A percentile compares a stretch with the other conserved stretches of the same genome.
phyloP scores from a whole-genome alignment of 2,797 vertebrate species.

The Triplophysa yarkandensis region DNA sequence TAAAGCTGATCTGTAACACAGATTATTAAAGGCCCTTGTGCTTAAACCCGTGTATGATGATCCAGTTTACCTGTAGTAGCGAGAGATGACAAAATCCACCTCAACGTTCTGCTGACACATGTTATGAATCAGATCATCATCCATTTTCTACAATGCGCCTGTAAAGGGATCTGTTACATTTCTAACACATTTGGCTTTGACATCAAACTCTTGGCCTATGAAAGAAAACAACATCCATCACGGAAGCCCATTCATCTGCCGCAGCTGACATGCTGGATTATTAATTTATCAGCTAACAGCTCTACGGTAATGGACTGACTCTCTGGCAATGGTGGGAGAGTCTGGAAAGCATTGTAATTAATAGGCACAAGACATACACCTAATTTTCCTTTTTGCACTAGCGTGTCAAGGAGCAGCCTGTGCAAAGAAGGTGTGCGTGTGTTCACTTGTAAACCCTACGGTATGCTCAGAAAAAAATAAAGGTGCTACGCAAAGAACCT shows the following conservation, averaged over 20 bases:
- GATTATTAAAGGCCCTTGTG: not conserved
- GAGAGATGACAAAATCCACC: slow-evolving; percentile 90
- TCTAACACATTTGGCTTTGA: slow-evolving; percentile 96
- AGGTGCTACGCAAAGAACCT: too few species aligned
- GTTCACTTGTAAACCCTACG: too few species aligned
- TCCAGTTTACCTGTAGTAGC: slow-evolving; percentile 83
- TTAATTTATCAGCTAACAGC: slow-evolving; percentile 85
- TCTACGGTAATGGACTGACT: slow-evolving; percentile 77
- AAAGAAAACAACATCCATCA: slow-evolving; percentile 92
- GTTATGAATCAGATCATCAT: slow-evolving; percentile 77
- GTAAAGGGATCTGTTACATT: slow-evolving; percentile 94
- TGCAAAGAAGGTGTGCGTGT: slow-evolving; percentile 53
- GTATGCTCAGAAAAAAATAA: too few species aligned
- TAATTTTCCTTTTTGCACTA: slow-evolving; percentile 81
- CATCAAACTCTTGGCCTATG: slow-evolving; percentile 92
- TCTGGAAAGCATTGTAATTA: slow-evolving; percentile 83
- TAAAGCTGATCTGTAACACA: not conserved
- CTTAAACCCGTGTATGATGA: not conserved
- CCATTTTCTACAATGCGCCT: slow-evolving; percentile 90
- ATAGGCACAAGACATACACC: slow-evolving; percentile 83
- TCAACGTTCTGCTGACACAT: slow-evolving; percentile 91
- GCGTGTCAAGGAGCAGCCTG: slow-evolving; percentile 76
- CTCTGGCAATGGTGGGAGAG: slow-evolving; percentile 80
- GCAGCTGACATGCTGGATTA: slow-evolving; percentile 80
- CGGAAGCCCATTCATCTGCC: slow-evolving; percentile 79